Evolutionary conservation across 1,140 invertebrate species (phyloP).

Genomic region (Formica selysi): DNA sequence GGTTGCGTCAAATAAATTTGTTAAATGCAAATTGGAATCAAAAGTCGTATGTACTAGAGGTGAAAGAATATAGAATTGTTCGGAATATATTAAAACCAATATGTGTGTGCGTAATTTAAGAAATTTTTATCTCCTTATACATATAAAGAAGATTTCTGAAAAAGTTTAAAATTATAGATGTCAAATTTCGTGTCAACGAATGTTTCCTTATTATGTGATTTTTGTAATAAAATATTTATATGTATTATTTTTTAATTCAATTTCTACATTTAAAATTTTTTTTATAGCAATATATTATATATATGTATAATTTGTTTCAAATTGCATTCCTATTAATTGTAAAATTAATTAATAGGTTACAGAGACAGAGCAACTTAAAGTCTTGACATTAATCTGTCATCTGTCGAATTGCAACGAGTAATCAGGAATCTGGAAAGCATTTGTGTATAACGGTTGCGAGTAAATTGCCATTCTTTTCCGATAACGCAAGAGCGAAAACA

Average conservation of each 20-base stretch:
- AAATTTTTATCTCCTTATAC: no score
- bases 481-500: not conserved
- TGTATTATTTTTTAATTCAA: not conserved
- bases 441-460: not conserved
- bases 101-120: no score
- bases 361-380: slow-evolving; percentile 6
- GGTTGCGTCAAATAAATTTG: not conserved
- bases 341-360: slow-evolving; percentile 30
- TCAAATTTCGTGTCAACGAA: not conserved
- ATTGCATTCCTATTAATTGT: not conserved
- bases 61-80: not conserved
- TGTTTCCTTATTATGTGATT: not conserved
- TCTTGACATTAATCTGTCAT: not conserved
- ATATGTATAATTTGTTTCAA: not conserved
- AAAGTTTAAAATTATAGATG: not conserved
- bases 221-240: not conserved
- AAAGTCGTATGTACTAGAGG: not conserved
- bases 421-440: slow-evolving; percentile 17
- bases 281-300: not conserved
- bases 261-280: not conserved
- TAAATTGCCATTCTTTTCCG: not conserved
- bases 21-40: slow-evolving; percentile 1
- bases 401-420: not conserved
- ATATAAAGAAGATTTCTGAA: no score
- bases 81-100: not conserved